Base-by-base conservation (phyloP, 2,888 invertebrate genomes). In the Fragum whitleyi region DNA sequence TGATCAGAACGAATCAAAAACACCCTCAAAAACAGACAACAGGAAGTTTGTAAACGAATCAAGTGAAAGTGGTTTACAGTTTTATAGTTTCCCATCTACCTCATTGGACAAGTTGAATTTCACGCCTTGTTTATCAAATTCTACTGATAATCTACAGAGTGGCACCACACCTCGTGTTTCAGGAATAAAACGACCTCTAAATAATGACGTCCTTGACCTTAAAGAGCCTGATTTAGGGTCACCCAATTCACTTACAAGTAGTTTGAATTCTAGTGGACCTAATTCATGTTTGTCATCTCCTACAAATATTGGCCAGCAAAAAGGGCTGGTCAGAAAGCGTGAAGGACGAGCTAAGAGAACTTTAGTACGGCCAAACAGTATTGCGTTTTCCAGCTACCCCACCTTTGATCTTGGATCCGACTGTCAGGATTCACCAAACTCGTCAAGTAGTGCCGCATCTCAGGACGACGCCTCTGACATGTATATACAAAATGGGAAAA, bases 31-130 rank as follows among this genome's bases (percentile, higher is more conserved):
- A 14, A 23, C 16, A 14, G 61, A 53, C 7, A 68, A 42, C 32
- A 65, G 29, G 9, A 67, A 47, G 59, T 14, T 47, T 16, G 32
- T 42, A 16, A 59, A 62, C n/a, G 55, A 51, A 21, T 21, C 32
- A 36, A 42, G 26, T 47, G 74, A 74, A 57, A 57, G 51, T 55
- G 39, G 70, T 16, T n/a, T 55, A 53, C 83, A 74, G 62, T 74
- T 88, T 16, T 83, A 83, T 61, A 85, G 81, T 76, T 91, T 93
- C 85, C 93, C 93, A 21, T 91, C 93, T 84, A 93, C 93, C 81
- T 92, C 92, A 71, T 86, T 94, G 71, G 93, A 93, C 87, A 90
- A 93, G 81, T 87, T 94, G 23, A 93, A 90, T 86, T 93, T 94
- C 82, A 93, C 92, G 16, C 93, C 93, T 19, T 93, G 93, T 85